Conservation (phyloP, 1,140 invertebrate species). For the Bombus terrestris region DNA sequence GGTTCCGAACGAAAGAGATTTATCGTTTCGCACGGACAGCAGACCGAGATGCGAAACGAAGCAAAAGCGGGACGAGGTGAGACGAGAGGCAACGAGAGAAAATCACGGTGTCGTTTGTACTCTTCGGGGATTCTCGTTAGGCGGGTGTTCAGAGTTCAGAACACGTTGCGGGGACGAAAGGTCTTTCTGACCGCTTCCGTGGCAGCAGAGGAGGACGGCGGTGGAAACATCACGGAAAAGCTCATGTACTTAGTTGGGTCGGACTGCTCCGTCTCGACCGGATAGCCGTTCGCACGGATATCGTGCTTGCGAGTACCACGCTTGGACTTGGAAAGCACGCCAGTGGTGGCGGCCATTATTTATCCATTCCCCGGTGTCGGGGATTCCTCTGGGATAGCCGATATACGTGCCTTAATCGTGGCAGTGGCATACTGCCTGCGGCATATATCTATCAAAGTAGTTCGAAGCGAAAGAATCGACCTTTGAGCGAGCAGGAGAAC, state of each 20-base stretch:
- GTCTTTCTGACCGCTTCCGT: constrained; percentile 31
- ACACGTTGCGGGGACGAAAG: constrained; percentile 14
- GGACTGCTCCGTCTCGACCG: constrained; percentile 21
- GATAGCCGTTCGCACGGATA: constrained; percentile 20
- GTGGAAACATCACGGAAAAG: constrained; percentile 47
- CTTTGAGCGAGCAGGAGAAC: constrained; percentile 51
- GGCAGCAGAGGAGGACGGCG: constrained; percentile 2
- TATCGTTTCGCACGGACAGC: constrained; percentile 8
- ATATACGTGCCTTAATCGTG: constrained; percentile 76
- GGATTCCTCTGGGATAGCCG: constrained; percentile 74
- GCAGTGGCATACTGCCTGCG: constrained; percentile 60
- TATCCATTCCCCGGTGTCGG: constrained; percentile 76
- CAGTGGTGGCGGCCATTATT: constrained; percentile 74
- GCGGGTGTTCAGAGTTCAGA: not conserved
- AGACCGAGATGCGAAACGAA: not conserved
- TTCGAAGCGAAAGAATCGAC: constrained; percentile 55
- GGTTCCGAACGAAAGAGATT: constrained; percentile 11
- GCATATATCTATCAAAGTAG: constrained; percentile 24
- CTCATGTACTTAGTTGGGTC: constrained; percentile 15
- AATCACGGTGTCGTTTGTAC: constrained; percentile 43
- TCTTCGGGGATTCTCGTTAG: constrained; percentile 37
- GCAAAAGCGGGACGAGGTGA: not conserved
- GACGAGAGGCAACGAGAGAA: constrained; percentile 10
- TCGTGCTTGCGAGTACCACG: constrained; percentile 22
- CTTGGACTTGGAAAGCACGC: constrained; percentile 42